Percentiles rank a stretch among this genome's conserved stretches.
Evolutionary conservation across 2,113 vertebrate species (phyloP).

Genomic region (Pleuronectes platessa): DNA sequence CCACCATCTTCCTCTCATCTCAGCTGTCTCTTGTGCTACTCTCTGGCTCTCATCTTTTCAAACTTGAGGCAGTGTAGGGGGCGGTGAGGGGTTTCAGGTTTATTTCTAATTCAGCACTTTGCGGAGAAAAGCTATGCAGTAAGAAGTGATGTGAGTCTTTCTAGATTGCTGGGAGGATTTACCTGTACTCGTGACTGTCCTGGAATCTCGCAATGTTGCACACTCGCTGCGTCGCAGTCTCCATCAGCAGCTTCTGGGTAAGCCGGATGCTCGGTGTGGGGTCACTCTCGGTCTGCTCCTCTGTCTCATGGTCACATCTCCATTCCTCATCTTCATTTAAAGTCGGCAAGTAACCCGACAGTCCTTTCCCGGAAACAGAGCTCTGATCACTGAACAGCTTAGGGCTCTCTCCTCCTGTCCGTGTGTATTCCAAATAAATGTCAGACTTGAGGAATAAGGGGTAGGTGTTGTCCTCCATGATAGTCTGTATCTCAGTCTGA

Average conservation of each 20-base stretch:
- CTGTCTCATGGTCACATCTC: constrained; percentile 86
- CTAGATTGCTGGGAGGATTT: constrained; percentile 65
- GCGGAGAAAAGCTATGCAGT: constrained; percentile 48
- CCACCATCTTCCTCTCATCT: constrained; percentile 64
- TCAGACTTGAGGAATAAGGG: constrained; percentile 97
- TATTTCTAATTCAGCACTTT: constrained; percentile 71
- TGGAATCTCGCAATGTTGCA: constrained; percentile 84
- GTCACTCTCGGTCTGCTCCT: constrained; percentile 82
- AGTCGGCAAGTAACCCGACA: constrained; percentile 90
- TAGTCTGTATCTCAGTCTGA: constrained; percentile 94
- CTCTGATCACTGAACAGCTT: constrained; percentile 90
- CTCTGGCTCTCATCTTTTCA: constrained; percentile 65
- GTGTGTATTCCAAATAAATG: constrained; percentile 95
- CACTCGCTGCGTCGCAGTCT: constrained; percentile 85
- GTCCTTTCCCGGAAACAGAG: constrained; percentile 87
- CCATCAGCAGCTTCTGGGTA: constrained; percentile 90
- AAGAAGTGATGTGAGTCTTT: constrained; percentile 46
- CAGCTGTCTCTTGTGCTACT: constrained; percentile 54
- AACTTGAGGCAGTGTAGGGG: constrained; percentile 56
- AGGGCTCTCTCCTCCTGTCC: constrained; percentile 93
- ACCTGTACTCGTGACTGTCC: constrained; percentile 93
- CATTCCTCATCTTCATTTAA: constrained; percentile 93
- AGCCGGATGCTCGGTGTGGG: constrained; percentile 82
- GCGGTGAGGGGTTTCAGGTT: constrained; percentile 44
- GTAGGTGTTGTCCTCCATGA: constrained; percentile 97